Evolutionary conservation across 2,113 vertebrate species (phyloP).

Genomic region (Prionailurus viverrinus): DNA sequence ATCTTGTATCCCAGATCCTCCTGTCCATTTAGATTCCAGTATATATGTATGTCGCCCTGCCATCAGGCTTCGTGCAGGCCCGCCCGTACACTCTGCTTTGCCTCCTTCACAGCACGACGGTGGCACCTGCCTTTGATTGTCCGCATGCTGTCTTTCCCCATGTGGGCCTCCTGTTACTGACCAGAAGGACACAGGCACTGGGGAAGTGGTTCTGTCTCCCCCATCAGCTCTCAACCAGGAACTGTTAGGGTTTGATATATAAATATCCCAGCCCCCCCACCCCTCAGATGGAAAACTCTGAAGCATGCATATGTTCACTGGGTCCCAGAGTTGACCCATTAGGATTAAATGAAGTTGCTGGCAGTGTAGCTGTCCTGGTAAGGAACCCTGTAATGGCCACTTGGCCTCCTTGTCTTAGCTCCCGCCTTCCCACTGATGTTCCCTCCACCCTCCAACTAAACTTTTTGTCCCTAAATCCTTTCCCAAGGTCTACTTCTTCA

Average conservation of each 20-base stretch:
- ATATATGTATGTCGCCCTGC: no score
- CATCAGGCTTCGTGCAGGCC: accelerated
- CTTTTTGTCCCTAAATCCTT: background rate
- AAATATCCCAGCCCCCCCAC: background rate
- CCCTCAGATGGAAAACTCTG: background rate
- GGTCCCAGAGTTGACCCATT: background rate
- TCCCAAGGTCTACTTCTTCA: background rate
- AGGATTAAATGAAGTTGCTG: background rate
- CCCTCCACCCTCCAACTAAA: background rate
- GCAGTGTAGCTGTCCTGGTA: no score
- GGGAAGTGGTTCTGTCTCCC: background rate
- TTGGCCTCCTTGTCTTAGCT: background rate
- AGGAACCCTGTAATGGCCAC: background rate
- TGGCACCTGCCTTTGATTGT: background rate
- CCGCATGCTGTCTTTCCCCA: background rate
- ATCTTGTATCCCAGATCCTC: background rate
- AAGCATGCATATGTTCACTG: background rate
- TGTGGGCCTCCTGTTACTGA: background rate
- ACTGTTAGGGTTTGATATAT: background rate
- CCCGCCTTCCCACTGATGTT: background rate
- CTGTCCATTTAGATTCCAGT: background rate
- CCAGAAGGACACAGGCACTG: background rate
- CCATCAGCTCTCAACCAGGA: background rate
- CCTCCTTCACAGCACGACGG: background rate
- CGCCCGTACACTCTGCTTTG: accelerated